Percentiles rank a stretch among this genome's conserved stretches.
Conservation (phyloP, 2,797 vertebrate species). For the Hephaestus fuliginosus region DNA sequence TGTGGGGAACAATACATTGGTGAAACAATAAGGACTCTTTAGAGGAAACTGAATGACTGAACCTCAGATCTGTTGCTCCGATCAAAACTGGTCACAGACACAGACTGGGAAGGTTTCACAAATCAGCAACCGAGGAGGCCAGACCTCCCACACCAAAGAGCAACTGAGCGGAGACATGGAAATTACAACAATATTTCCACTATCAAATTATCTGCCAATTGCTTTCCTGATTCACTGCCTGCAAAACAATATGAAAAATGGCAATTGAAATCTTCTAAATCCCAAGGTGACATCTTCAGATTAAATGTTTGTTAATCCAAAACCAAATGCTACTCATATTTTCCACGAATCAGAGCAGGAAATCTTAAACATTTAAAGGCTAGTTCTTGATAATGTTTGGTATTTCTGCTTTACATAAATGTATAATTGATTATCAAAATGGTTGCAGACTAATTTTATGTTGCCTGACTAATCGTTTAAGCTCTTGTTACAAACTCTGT, state of each 20-base stretch:
- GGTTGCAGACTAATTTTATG: too few species aligned
- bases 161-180: too few species aligned
- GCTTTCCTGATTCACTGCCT: background rate
- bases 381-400: background rate
- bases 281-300: slow-evolving; percentile 2
- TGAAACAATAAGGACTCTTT: background rate
- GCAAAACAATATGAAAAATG: background rate
- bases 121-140: background rate
- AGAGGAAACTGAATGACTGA: background rate
- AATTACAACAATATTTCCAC: background rate
- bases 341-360: background rate
- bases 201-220: background rate
- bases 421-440: background rate
- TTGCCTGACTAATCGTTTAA: too few species aligned
- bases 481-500: background rate
- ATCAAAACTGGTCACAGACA: background rate
- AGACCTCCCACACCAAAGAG: too few species aligned
- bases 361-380: background rate
- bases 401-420: background rate
- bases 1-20: background rate
- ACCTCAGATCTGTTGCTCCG: too few species aligned
- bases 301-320: background rate
- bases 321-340: background rate
- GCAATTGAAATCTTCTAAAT: background rate
- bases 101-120: background rate